phyloP scores from a whole-genome alignment of 92 coral and sea anemone species.

The Porites lobata region DNA sequence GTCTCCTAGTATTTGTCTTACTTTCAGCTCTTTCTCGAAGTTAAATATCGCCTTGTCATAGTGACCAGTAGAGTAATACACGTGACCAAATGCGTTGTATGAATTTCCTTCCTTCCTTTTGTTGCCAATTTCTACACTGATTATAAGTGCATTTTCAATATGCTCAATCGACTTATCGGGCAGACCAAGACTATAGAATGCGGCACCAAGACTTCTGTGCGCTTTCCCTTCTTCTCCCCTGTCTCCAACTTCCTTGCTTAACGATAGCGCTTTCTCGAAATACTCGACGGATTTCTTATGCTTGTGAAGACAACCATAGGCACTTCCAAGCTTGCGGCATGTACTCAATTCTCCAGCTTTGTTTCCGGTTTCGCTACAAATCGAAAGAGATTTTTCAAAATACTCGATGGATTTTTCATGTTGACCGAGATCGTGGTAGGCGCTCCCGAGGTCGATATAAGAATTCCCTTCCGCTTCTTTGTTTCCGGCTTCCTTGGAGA shows the following conservation, averaged over 20 bases:
- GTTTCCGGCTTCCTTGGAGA: conserved; percentile 23
- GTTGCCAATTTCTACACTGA: conserved; percentile 44
- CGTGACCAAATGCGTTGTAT: conserved; percentile 26
- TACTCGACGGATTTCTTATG: conserved; percentile 30
- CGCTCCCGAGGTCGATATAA: conserved; percentile 16
- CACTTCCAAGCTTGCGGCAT: conserved; percentile 18
- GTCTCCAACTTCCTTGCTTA: conserved; percentile 30
- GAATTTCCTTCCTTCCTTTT: conserved; percentile 26
- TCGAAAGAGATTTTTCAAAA: not conserved
- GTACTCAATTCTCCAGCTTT: conserved; percentile 14
- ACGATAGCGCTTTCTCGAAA: conserved; percentile 23
- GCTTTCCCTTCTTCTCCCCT: conserved; percentile 19
- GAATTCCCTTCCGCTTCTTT: conserved; percentile 23
- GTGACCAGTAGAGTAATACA: not conserved
- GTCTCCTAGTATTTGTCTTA: conserved; percentile 41
- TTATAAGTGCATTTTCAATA: conserved; percentile 39
- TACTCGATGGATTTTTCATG: not conserved
- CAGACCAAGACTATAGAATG: conserved; percentile 5
- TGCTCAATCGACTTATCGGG: conserved; percentile 49
- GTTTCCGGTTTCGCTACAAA: conserved; percentile 7
- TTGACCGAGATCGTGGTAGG: not conserved
- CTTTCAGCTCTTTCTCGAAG: conserved; percentile 19
- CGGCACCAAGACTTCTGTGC: conserved; percentile 30
- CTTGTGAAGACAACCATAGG: not conserved
- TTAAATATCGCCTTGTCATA: conserved; percentile 31